Evolutionary conservation across 2,888 invertebrate genomes (phyloP), one percentile per base, ranked within the genome.

Genomic region (Ametastegia equiseti): DNA sequence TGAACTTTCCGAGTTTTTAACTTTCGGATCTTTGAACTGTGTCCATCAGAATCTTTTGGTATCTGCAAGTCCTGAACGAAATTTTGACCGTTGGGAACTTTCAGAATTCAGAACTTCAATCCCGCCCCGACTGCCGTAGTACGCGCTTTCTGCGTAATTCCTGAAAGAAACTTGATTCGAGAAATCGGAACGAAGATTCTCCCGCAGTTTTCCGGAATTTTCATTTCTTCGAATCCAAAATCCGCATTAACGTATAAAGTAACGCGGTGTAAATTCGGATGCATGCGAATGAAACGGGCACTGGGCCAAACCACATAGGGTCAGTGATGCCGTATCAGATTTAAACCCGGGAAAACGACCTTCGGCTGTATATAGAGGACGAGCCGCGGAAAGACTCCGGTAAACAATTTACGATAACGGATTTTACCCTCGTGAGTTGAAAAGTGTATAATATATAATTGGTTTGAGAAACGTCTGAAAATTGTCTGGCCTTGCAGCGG

Each of bases 231-330:
- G 60, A n/a, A 63, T 33, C 30, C 13, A 30, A 13, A 33, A 2
- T 36, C 36, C n/a, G 39, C 23, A 39, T 39, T n/a, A n/a, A n/a
- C n/a, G n/a, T n/a, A n/a, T n/a, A n/a, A n/a, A n/a, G n/a, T n/a
- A n/a, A n/a, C n/a, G n/a, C 36, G 65, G 39, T 7, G 30, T 13
- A 1, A 67, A 23, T 5, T 36, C 11, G 39, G 9, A 45, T 5
- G 36, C 33, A 11, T 36, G 23, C 33, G 36, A 54, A 75, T 75
- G 19, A 33, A 50, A 75, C 36, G 50, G 77, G 36, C 54, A 78
- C 60, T 60, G 60, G 78, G 78, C 78, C 42, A 78, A 78, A 60
- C 60, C 42, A 54, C 36, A 54, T 19, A n/a, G 78, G n/a, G 78
- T 78, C 78, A 63, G 63, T 15, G 27, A 78, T 60, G 78, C 78